A percentile compares a stretch with the other conserved stretches of the same genome.
phyloP scores from a whole-genome alignment of 2,888 invertebrate genomes.

The Glyphotaelius pellucidus region DNA sequence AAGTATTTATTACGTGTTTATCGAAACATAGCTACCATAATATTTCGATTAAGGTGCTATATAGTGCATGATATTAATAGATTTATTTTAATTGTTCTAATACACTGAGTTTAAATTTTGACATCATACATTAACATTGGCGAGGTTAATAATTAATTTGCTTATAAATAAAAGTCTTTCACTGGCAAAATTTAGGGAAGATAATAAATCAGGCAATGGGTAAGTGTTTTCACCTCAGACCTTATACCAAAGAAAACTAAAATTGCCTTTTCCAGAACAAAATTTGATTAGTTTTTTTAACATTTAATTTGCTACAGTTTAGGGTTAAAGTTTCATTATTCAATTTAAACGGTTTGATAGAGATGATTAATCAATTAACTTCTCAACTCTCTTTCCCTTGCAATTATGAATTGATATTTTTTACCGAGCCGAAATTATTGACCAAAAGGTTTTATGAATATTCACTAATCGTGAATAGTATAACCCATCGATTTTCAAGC shows the following conservation, averaged over 20 bases:
- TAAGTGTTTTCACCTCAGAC: background rate
- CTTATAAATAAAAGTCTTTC: background rate
- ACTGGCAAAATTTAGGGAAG: no score
- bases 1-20: no score
- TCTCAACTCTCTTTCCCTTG: background rate
- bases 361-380: conserved; percentile 13
- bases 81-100: no score
- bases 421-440: background rate
- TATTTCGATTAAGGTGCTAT: no score
- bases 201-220: no score
- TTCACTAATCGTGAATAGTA: background rate
- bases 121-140: no score
- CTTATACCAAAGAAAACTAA: background rate
- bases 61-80: no score
- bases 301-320: background rate
- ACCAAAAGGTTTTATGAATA: background rate
- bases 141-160: background rate
- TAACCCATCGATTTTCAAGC: background rate
- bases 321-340: conserved; percentile 11
- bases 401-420: background rate
- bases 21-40: no score
- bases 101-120: no score
- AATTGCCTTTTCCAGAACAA: background rate
- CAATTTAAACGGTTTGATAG: background rate
- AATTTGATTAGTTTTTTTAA: background rate